These are phyloP conservation scores for Aurelia coerulea DNA, from an alignment of 30 jellyfish, hydroid and myxozoan species.

Conservation along the genomic window DNA sequence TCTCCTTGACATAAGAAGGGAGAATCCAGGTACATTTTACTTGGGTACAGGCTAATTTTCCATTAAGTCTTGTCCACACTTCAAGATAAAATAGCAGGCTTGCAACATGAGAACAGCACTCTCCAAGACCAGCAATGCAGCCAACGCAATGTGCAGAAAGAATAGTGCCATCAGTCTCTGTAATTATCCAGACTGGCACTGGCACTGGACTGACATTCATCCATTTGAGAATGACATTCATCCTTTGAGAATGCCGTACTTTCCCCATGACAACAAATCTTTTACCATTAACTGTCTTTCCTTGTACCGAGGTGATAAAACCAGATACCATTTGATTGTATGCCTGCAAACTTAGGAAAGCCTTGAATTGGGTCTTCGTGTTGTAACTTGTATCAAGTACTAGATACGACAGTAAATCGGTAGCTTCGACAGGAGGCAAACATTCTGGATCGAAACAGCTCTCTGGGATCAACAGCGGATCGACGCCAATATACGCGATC, in stretches of 20 bases:
- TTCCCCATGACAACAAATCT: constrained; percentile 30
- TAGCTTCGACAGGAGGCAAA: constrained; percentile 43
- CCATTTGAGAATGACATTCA: too few relatives aligned
- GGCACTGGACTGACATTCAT: constrained; percentile 63
- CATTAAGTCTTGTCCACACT: constrained; percentile 34
- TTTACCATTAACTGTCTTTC: constrained; percentile 11
- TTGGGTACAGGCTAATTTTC: constrained; percentile 22
- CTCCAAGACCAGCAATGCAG: too few relatives aligned
- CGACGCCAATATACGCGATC: constrained; percentile 31
- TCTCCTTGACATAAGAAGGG: constrained; percentile 41
- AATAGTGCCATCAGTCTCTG: constrained; percentile 27
- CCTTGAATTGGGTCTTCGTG: constrained; percentile 37
- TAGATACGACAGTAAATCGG: constrained; percentile 35
- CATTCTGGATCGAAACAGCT: constrained; percentile 24
- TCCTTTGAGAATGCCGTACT: constrained; percentile 43
- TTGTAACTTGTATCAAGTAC: constrained; percentile 43
- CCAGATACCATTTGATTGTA: constrained; percentile 50
- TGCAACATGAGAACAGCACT: constrained; percentile 52
- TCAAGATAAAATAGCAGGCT: constrained; percentile 36
- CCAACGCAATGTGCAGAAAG: constrained; percentile 42
- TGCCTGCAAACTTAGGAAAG: constrained; percentile 42
- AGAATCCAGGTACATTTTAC: constrained; percentile 28
- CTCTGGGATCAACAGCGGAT: constrained; percentile 49
- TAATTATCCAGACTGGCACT: constrained; percentile 30
- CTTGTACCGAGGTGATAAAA: constrained; percentile 20